Evolutionary conservation across 2,797 vertebrate genomes (phyloP), one percentile per base, ranked within the genome.

Genomic region (Macroramphosus scolopax): DNA sequence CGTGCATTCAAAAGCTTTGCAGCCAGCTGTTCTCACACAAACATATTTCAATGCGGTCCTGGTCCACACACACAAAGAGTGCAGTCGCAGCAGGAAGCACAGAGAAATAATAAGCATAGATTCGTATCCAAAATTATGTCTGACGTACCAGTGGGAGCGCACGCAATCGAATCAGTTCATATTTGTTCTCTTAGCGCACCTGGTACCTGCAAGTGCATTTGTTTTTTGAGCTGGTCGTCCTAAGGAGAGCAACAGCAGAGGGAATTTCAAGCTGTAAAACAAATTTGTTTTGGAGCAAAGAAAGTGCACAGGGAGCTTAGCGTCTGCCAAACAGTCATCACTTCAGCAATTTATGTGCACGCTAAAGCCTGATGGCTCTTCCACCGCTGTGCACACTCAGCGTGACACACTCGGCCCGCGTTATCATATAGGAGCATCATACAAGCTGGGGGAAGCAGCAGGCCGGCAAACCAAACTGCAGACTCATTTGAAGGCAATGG

Each of bases 21-120:
- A 63, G 83, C 82, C 85, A 87, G 86, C 80, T 89, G 83, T 80
- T 81, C 75, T 69, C 63, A 57, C 67, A 84, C 68, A 77, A 76
- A 58, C 49, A 72, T 81, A 68, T 77, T 62, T 51, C 25, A 51
- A 47, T 65, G 61, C 75, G 81, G 67, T n/a, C n/a, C 75, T 61
- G 62, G 58, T 63, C 55, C 40, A 48, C 38, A 69, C 15, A n/a
- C 34, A 43, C 53, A 34, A 2, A 33, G 38, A 51, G 51, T 4
- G 18, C 59, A 58, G 58, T 31, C 48, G 7, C 32, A 46, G 46
- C 62, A 63, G 16, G 60, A 28, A 60, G 51, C 28, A 59, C 56
- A 72, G 28, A 50, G 32, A 42, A 68, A 56, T 39, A 37, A 54
- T 31, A 36, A 54, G 48, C 17, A 7, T 6, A 2, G 33, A 34